These are phyloP conservation scores for Belgica antarctica DNA, from an alignment of 2,888 invertebrate genomes.

Conservation along the genomic window DNA sequence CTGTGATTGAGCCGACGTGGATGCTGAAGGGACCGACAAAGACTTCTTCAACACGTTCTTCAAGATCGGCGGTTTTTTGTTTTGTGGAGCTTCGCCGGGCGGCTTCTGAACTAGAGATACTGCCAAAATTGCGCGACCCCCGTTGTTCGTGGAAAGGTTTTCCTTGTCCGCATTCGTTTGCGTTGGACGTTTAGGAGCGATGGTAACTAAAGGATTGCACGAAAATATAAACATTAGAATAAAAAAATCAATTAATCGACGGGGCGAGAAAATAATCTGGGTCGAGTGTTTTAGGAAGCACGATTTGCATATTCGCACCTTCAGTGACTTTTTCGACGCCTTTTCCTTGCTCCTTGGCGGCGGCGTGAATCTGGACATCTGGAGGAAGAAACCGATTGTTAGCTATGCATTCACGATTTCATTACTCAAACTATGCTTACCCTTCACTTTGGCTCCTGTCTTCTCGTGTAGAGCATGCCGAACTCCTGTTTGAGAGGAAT, in stretches of 20 bases:
- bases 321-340: neutral
- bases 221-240: neutral
- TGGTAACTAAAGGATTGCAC: slow-evolving; percentile 15
- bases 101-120: slow-evolving; percentile 5
- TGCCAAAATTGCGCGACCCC: slow-evolving; percentile 28
- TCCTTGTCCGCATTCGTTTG: slow-evolving; percentile 23
- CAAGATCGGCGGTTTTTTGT: neutral
- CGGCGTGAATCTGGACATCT: no score
- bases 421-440: no score
- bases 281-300: neutral
- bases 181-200: no score
- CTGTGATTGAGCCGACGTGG: neutral
- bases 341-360: neutral
- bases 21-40: neutral
- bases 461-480: slow-evolving; percentile 33
- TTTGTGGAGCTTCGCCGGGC: neutral
- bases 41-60: slow-evolving; percentile 17
- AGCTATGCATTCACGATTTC: no score
- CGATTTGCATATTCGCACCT: slow-evolving; percentile 12
- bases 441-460: neutral
- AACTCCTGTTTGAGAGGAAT: neutral
- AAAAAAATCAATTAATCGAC: slow-evolving; percentile 11
- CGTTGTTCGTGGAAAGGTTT: slow-evolving; percentile 4
- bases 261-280: slow-evolving; percentile 5
- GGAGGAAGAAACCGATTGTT: no score